Evolutionary conservation across 2,113 vertebrate species (phyloP).

Genomic region (Festucalex cinctus): DNA sequence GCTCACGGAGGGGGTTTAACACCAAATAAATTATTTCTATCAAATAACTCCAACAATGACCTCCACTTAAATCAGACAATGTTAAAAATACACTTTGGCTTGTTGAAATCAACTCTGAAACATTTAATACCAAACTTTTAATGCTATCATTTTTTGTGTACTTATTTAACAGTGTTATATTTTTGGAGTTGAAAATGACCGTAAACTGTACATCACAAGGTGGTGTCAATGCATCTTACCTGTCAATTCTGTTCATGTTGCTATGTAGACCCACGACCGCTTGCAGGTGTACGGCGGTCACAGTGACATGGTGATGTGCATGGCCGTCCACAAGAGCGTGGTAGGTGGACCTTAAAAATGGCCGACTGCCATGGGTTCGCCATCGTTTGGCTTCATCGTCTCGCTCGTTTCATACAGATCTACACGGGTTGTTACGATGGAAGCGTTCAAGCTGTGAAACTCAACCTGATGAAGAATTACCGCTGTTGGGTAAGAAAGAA

Average conservation of each 20-base stretch:
- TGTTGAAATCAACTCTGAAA: too few species aligned
- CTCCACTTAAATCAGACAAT: too few species aligned
- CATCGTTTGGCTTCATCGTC: not conserved
- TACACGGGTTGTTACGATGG: conserved; percentile 96
- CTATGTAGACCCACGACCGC: conserved; percentile 86
- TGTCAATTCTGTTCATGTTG: not conserved
- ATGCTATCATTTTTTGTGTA: too few species aligned
- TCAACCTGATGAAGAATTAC: conserved; percentile 91
- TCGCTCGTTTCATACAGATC: conserved; percentile 71
- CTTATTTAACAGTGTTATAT: too few species aligned
- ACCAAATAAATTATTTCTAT: too few species aligned
- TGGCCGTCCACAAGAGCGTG: conserved; percentile 93
- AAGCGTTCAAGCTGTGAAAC: conserved; percentile 84
- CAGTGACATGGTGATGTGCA: conserved; percentile 96
- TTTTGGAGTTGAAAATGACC: not conserved
- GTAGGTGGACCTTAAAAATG: conserved; percentile 63
- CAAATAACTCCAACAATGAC: too few species aligned
- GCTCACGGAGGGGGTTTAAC: too few species aligned
- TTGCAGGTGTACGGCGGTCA: conserved; percentile 96
- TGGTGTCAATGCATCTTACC: not conserved
- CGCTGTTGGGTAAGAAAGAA: conserved; percentile 76
- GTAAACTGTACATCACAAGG: too few species aligned
- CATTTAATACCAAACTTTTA: too few species aligned
- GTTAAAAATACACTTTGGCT: too few species aligned
- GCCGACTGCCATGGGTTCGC: not conserved